These are phyloP conservation scores for Eonycteris spelaea DNA, from an alignment of 2,113 vertebrate species.

Conservation along the genomic window DNA sequence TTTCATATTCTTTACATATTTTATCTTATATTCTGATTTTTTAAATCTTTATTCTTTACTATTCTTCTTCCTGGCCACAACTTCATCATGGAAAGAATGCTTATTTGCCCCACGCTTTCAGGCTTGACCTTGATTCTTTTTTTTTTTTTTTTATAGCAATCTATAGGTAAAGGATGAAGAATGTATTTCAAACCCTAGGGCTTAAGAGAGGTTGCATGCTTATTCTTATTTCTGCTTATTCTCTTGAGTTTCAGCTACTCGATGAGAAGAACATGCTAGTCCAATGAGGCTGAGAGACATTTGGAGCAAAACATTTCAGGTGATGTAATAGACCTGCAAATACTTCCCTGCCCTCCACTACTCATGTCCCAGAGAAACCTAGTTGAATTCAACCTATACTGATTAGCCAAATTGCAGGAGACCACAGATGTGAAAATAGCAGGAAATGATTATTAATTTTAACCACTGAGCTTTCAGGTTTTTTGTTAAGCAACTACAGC, in stretches of 20 bases:
- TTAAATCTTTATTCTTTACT: not conserved
- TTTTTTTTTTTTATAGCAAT: not conserved
- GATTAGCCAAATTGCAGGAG: not conserved
- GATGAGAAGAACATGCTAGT: not conserved
- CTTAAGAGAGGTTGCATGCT: not conserved
- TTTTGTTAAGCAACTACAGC: not conserved
- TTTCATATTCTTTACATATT: not conserved
- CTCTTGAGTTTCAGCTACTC: not conserved
- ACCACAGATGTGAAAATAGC: not conserved
- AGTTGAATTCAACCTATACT: not conserved
- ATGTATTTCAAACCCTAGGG: not conserved
- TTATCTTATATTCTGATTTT: not conserved
- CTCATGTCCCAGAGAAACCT: not conserved
- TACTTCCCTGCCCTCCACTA: accelerated
- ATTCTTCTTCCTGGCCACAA: not conserved
- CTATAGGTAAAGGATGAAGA: not conserved
- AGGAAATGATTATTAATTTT: not conserved
- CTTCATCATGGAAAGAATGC: not conserved
- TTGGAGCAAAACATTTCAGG: not conserved
- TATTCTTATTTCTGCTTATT: not conserved
- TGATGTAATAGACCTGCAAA: not conserved
- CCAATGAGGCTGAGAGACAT: not conserved
- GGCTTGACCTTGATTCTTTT: not conserved
- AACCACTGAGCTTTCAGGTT: not conserved
- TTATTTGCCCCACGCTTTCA: not conserved